These are phyloP conservation scores for Drosophila algonquin DNA, from an alignment of 2,888 invertebrate genomes.

Conservation along the genomic window DNA sequence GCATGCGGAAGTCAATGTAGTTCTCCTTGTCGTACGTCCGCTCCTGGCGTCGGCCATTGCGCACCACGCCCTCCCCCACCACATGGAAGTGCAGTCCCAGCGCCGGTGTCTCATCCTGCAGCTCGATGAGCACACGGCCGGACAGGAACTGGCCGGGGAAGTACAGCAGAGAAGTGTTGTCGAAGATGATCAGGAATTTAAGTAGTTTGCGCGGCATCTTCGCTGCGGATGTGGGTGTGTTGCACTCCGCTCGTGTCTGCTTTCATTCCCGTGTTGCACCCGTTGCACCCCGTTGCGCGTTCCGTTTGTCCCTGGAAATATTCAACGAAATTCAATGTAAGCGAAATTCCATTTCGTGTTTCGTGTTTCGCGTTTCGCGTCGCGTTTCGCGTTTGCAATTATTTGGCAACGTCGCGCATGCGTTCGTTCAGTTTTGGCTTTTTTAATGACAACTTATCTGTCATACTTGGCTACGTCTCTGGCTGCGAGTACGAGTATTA, in stretches of 20 bases:
- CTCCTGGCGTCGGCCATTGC: conserved; percentile 90
- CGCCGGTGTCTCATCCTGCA: conserved; percentile 97
- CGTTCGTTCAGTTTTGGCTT: conserved; percentile 16
- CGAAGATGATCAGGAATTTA: conserved; percentile 96
- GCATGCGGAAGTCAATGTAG: conserved; percentile 97
- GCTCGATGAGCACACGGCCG: conserved; percentile 94
- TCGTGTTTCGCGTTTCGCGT: not conserved
- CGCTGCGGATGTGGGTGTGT: conserved; percentile 8
- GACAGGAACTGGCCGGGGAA: conserved; percentile 97
- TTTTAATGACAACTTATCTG: conserved; percentile 33
- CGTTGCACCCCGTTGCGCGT: not conserved
- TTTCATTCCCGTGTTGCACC: not conserved
- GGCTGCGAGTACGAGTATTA: conserved; percentile 1
- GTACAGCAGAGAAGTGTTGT: conserved; percentile 95
- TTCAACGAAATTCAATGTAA: conserved; percentile 5
- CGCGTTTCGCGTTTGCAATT: conserved; percentile 11
- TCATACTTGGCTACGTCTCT: conserved; percentile 28
- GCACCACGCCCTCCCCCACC: conserved; percentile 96
- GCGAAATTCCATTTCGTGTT: not conserved
- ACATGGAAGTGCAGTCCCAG: conserved; percentile 96
- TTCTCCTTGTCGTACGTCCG: conserved; percentile 95
- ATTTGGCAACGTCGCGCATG: conserved; percentile 16
- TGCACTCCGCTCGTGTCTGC: not conserved
- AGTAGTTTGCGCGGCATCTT: conserved; percentile 93
- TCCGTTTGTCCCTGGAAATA: not conserved